These are phyloP conservation scores for Oncorhynchus tshawytscha DNA, from an alignment of 2,113 vertebrate species.

Conservation along the genomic window DNA sequence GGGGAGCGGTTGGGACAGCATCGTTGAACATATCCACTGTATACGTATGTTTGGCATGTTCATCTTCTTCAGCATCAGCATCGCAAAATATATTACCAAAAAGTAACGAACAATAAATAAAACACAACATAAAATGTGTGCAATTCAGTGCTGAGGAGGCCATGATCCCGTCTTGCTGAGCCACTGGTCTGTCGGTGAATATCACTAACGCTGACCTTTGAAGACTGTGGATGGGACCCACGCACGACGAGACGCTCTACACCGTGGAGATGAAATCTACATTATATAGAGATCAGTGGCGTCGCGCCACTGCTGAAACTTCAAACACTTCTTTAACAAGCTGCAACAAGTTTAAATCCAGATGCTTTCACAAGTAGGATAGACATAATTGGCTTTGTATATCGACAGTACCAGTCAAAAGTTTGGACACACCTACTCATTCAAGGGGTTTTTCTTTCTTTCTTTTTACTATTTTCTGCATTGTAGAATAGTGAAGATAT, in stretches of 20 bases:
- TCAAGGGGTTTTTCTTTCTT: too few species aligned
- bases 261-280: not conserved
- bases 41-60: slow-evolving; percentile 84
- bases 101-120: slow-evolving; percentile 61
- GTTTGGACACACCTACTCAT: too few species aligned
- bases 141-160: slow-evolving; percentile 46
- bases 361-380: too few species aligned
- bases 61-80: slow-evolving; percentile 66
- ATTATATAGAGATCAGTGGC: slow-evolving; percentile 33
- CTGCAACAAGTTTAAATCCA: too few species aligned
- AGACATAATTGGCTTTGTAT: too few species aligned
- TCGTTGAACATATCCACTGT: slow-evolving; percentile 87
- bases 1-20: slow-evolving; percentile 82
- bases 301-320: not conserved
- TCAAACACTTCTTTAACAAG: too few species aligned
- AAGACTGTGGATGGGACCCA: slow-evolving; percentile 25
- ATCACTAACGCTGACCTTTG: not conserved
- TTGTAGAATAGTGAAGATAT: too few species aligned
- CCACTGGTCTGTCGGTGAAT: slow-evolving; percentile 30
- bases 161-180: slow-evolving; percentile 45
- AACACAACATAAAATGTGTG: slow-evolving; percentile 28
- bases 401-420: too few species aligned
- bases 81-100: slow-evolving; percentile 55
- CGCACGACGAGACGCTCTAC: not conserved
- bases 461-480: too few species aligned